Evolutionary conservation across 2,797 vertebrate genomes (phyloP).

Genomic region (Macropus fuliginosus): DNA sequence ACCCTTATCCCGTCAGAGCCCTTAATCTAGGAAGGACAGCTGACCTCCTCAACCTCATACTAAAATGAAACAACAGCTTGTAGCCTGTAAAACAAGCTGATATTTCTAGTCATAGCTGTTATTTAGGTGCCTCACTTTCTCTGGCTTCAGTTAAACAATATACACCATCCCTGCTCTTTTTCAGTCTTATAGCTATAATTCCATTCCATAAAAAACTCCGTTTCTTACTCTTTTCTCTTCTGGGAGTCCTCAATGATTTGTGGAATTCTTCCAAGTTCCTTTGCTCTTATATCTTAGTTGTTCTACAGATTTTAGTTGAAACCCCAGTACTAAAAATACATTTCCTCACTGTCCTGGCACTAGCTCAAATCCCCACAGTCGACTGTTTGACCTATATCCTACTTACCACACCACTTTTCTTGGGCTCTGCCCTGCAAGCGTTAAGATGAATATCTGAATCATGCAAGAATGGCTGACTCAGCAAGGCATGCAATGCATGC

Average conservation of each 20-base stretch:
- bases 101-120: fast-evolving
- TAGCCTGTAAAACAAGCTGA: not conserved
- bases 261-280: not conserved
- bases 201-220: not conserved
- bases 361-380: not conserved
- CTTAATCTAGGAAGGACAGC: not conserved
- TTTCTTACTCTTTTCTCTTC: not conserved
- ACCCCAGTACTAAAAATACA: not conserved
- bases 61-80: not conserved
- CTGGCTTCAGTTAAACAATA: not conserved
- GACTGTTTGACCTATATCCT: not conserved
- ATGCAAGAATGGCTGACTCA: slow-evolving; percentile 80
- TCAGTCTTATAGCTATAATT: not conserved
- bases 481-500: slow-evolving; percentile 80
- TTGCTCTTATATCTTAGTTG: not conserved
- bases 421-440: slow-evolving; percentile 45
- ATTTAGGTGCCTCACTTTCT: not conserved
- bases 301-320: not conserved
- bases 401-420: not conserved
- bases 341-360: not conserved
- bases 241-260: not conserved
- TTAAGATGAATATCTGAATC: slow-evolving; percentile 58
- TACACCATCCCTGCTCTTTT: not conserved
- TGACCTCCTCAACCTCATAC: slow-evolving; percentile 21
- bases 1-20: not conserved